These are phyloP conservation scores for Cottoperca gobio DNA, from an alignment of 2,797 vertebrate genomes.

Conservation along the genomic window DNA sequence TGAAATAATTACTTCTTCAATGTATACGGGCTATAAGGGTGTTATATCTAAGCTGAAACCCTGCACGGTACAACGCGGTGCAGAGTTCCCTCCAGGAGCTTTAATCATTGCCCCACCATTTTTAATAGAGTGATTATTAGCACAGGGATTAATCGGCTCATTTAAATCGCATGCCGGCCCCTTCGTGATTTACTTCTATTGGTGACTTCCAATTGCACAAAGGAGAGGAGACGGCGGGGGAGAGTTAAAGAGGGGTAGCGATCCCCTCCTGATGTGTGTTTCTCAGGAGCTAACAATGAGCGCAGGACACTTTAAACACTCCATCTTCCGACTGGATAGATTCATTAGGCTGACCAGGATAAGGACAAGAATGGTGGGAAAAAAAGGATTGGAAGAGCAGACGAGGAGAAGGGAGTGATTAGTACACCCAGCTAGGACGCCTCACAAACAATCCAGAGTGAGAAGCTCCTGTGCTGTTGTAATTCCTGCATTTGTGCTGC, in stretches of 20 bases:
- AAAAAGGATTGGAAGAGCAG: constrained; percentile 3
- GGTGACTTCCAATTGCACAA: constrained; percentile 51
- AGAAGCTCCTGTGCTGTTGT: not conserved
- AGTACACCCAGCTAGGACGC: constrained; percentile 34
- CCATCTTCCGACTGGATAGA: constrained; percentile 42
- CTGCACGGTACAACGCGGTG: constrained; percentile 11
- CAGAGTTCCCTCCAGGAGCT: constrained; percentile 35
- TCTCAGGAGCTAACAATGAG: constrained; percentile 60
- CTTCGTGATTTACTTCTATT: constrained; percentile 58
- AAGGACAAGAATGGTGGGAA: constrained; percentile 4
- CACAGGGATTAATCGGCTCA: constrained; percentile 70
- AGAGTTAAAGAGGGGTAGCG: constrained; percentile 31
- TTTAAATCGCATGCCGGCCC: constrained; percentile 67
- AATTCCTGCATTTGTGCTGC: constrained; percentile 42
- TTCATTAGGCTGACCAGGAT: constrained; percentile 51
- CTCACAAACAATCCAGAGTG: constrained; percentile 13
- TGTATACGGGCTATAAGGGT: constrained; percentile 18
- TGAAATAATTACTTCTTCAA: not conserved
- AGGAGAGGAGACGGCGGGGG: constrained; percentile 23
- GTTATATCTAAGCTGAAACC: constrained; percentile 22
- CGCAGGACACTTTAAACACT: constrained; percentile 41
- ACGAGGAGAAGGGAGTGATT: constrained; percentile 44
- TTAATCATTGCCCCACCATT: constrained; percentile 59
- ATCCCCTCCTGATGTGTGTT: constrained; percentile 43
- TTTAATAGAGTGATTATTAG: constrained; percentile 73